Percentiles rank a stretch among this genome's conserved stretches.
Evolutionary conservation across 2,888 invertebrate genomes (phyloP).

Genomic region (Drosophila eohydei): DNA sequence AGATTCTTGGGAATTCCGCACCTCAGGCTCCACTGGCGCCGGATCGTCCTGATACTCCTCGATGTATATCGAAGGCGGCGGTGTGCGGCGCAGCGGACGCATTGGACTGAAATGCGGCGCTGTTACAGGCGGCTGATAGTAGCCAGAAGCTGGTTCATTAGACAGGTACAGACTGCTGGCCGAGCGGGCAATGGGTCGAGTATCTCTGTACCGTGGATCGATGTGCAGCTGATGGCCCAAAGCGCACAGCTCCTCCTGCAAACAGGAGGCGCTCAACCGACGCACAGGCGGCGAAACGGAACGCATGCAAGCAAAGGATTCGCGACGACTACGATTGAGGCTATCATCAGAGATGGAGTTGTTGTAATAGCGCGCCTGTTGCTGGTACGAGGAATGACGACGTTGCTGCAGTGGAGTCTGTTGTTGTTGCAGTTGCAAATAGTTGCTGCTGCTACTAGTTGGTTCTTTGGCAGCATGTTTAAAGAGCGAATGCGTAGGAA

Average conservation of each 20-base stretch:
- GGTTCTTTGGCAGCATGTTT: conserved; percentile 73
- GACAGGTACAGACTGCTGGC: conserved; percentile 81
- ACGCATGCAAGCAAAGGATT: conserved; percentile 75
- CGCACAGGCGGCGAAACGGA: conserved; percentile 77
- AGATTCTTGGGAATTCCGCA: conserved; percentile 80
- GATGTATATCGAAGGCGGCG: conserved; percentile 84
- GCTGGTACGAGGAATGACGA: conserved; percentile 74
- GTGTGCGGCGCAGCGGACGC: conserved; percentile 71
- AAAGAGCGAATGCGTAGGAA: conserved; percentile 47
- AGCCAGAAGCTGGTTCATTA: conserved; percentile 50
- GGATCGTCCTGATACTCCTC: conserved; percentile 83
- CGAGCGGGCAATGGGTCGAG: conserved; percentile 83
- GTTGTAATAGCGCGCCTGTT: conserved; percentile 68
- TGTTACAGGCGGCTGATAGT: conserved; percentile 39
- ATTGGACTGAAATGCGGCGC: conserved; percentile 65
- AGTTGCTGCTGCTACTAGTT: conserved; percentile 43
- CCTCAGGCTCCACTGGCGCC: conserved; percentile 52
- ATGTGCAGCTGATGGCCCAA: conserved; percentile 83
- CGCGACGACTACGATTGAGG: conserved; percentile 81
- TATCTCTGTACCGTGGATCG: conserved; percentile 84
- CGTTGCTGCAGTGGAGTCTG: conserved; percentile 64
- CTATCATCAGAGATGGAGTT: conserved; percentile 84
- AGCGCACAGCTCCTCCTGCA: conserved; percentile 83
- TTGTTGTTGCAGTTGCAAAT: conserved; percentile 46
- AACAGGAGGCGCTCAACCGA: conserved; percentile 82